Percentiles rank a stretch among this genome's conserved stretches.
phyloP scores from a whole-genome alignment of 1,140 invertebrate species.

The Pachyrhynchus sulphureomaculatus region DNA sequence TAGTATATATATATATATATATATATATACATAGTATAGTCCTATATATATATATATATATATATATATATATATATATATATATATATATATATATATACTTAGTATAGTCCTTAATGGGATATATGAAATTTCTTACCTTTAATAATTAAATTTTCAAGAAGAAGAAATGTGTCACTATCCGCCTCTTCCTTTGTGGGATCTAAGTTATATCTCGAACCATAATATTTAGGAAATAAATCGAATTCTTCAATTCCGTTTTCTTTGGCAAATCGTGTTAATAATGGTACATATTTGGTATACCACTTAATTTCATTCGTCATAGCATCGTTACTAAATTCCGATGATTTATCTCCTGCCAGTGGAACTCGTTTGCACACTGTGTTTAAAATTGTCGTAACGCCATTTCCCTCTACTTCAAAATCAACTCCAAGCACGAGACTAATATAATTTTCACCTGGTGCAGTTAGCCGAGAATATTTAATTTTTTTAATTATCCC shows the following conservation, averaged over 20 bases:
- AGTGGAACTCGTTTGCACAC: constrained; percentile 1
- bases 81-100: no score
- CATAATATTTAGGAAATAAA: neutral
- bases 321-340: neutral
- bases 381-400: neutral
- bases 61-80: no score
- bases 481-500: neutral
- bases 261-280: neutral
- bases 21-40: no score
- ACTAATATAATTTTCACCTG: constrained; percentile 13
- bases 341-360: neutral
- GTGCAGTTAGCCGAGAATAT: constrained; percentile 3
- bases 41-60: no score
- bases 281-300: neutral
- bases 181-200: neutral
- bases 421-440: constrained; percentile 6
- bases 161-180: neutral
- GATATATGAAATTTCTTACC: no score
- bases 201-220: no score
- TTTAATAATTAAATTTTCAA: constrained; percentile 6
- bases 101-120: no score
- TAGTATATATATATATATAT: no score
- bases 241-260: neutral
- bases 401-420: constrained; percentile 5
- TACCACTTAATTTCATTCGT: constrained; percentile 10